phyloP scores from a whole-genome alignment of 2,888 invertebrate species.

The Beris chalybata region DNA sequence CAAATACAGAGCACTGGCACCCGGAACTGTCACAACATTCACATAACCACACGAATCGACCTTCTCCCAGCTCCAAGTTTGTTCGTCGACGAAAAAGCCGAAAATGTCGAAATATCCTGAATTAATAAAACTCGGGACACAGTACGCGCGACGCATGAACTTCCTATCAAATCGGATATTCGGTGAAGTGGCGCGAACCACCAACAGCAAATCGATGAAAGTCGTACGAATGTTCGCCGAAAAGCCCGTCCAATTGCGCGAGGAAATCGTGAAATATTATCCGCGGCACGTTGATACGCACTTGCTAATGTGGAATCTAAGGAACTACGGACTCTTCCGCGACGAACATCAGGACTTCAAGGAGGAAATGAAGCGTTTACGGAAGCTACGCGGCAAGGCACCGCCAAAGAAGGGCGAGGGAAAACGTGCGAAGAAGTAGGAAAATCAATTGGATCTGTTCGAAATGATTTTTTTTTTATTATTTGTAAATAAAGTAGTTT shows the following conservation, averaged over 20 bases:
- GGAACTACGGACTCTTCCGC: constrained; percentile 77
- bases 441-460: constrained; percentile 32
- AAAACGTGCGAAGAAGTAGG: constrained; percentile 52
- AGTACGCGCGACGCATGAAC: constrained; percentile 84
- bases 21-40: too few relatives aligned
- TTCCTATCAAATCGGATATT: constrained; percentile 85
- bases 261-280: constrained; percentile 79
- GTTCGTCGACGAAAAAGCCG: too few relatives aligned
- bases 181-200: constrained; percentile 80
- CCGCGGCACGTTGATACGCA: constrained; percentile 81
- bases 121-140: constrained; percentile 70
- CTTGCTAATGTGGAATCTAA: constrained; percentile 69
- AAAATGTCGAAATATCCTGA: constrained; percentile 70
- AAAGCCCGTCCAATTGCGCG: constrained; percentile 72
- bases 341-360: constrained; percentile 89
- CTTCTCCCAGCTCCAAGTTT: too few relatives aligned
- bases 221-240: constrained; percentile 77
- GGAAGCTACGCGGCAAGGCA: constrained; percentile 71
- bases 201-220: constrained; percentile 75
- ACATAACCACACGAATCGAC: too few relatives aligned
- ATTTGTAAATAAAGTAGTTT: too few relatives aligned
- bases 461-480: background rate
- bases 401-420: constrained; percentile 61
- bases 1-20: too few relatives aligned
- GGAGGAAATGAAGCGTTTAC: constrained; percentile 71